A percentile compares a stretch with the other conserved stretches of the same genome.
phyloP scores from a whole-genome alignment of 2,888 invertebrate species.

The Dryococelus australis region DNA sequence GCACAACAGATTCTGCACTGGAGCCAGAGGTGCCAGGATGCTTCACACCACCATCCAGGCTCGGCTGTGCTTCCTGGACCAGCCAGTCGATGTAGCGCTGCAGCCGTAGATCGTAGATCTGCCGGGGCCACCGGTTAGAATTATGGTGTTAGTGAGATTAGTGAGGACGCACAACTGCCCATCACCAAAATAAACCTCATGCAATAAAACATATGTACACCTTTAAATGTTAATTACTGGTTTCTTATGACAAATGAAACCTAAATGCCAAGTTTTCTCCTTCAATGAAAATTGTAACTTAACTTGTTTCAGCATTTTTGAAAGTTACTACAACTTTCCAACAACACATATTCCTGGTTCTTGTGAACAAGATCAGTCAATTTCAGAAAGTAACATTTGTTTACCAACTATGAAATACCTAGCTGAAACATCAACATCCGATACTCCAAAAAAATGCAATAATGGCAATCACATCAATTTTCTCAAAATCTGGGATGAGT shows the following conservation, averaged over 20 bases:
- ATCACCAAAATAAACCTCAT: constrained; percentile 7
- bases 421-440: too few species aligned
- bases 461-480: too few species aligned
- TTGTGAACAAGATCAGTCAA: too few species aligned
- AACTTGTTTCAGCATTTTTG: too few species aligned
- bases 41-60: constrained; percentile 69
- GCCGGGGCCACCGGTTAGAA: constrained; percentile 63
- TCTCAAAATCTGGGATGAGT: too few species aligned
- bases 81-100: constrained; percentile 84
- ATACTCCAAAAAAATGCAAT: too few species aligned
- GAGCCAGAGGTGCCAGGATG: neutral
- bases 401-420: too few species aligned
- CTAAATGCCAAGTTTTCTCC: too few species aligned
- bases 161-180: constrained; percentile 28
- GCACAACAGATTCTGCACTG: constrained; percentile 74
- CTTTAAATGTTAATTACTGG: neutral
- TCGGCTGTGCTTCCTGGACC: constrained; percentile 83
- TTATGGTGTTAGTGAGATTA: constrained; percentile 60
- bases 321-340: too few species aligned
- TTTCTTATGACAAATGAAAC: neutral
- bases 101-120: constrained; percentile 88
- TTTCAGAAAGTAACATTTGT: too few species aligned
- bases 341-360: too few species aligned
- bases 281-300: too few species aligned
- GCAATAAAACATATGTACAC: constrained; percentile 23